Evolutionary conservation across 2,113 vertebrate genomes (phyloP), one percentile per base, ranked within the genome.

Genomic region (Antennarius striatus): DNA sequence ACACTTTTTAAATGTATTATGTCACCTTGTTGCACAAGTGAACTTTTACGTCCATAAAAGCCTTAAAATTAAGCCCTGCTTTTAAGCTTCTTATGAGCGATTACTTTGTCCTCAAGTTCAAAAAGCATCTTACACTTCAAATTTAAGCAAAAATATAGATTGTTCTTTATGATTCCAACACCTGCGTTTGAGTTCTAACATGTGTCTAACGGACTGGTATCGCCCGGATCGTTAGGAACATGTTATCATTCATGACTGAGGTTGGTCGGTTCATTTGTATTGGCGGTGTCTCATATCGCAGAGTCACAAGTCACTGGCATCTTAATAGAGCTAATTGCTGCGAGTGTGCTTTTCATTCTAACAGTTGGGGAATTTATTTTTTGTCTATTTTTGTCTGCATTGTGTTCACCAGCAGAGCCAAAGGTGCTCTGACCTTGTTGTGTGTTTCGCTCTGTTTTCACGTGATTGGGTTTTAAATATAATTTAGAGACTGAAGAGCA

Each of bases 341-440:
- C 40, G 30, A 57, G 47, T 71, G 67, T 12, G 12, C 57, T 13
- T 65, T 67, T 75, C 65, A 58, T 69, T 46, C 43, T 43, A 56
- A 67, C 32, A 40, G 50, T 67, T 52, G 50, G 30, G 32, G 55
- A 22, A 22, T 22, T 22, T 22, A 1, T 22, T 49, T 15, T 10
- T 46, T 73, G 67, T 78, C 22, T 22, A 22, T 22, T 80, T 80
- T 71, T 77, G 63, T 56, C 68, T 51, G 6, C n/a, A 16, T 32
- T 16, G 63, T 30, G 2, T 66, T 68, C 28, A 48, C 47, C 50
- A 68, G 55, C 54, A 60, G 58, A 49, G 49, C 63, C 55, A 51
- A 10, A 49, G 28, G 57, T 1, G 1, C 49, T 29, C 47, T 49
- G 70, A 76, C 68, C 68, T 62, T 67, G 70, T 61, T 70, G 61